Evolutionary conservation across 2,113 vertebrate species (phyloP), one percentile per base, ranked within the genome.

Genomic region (Orthonyx spaldingii): DNA sequence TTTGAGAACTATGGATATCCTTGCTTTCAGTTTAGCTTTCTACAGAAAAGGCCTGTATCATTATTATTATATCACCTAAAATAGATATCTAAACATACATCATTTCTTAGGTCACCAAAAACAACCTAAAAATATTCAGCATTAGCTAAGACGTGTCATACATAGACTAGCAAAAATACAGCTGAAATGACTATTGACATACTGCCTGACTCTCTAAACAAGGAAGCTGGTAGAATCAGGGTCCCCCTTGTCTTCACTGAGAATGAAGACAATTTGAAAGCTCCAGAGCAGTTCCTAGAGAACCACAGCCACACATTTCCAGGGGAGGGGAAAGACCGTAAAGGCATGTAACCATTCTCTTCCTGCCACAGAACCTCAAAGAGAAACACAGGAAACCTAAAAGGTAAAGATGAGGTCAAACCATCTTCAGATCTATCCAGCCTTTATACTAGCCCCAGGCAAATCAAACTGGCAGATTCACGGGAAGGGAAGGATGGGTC

Each of bases 61-160:
- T 88, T 87, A 94, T 90, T 90, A 96, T 74, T 74, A 13, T 77
- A 95, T 64, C 19, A 92, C 81, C 68, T 87, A 92, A 95, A 97
- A 89, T 75, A 95, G 89, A 49, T 89, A 92, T 63, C 76, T 91
- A 94, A 91, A 92, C 47, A 93, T 75, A 68, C 44, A 56, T 50
- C 0, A 63, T 56, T 71, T 89, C 93, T 92, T 89, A 95, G 77
- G 60, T 92, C 96, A 94, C 52, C 41, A 89, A 91, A 95, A 94
- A 0, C 68, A 89, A 89, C 16, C 83, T 84, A 94, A 94, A 96
- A 93, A 84, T 92, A 96, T 20, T 71, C 72, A 71, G 64, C 68
- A 70, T 78, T 89, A 94, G 76, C 80, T 94, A 81, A 82, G 47
- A 84, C 68, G 84, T 71, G 47, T 79, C 46, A 71, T 22, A 87